phyloP scores from a whole-genome alignment of 1,140 invertebrate genomes.

The Parapsyche elsis region DNA sequence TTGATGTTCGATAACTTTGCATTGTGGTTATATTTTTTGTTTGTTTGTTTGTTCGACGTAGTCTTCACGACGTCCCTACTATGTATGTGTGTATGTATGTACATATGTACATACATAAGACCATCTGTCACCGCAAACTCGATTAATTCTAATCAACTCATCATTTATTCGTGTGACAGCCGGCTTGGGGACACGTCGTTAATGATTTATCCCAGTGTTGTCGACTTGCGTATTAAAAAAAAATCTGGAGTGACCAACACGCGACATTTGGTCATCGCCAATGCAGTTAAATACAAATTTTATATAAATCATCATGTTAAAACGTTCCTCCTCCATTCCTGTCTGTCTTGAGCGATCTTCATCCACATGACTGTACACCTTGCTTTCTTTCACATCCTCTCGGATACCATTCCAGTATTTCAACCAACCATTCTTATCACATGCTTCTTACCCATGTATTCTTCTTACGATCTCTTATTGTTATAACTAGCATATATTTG shows the following conservation, averaged over 20 bases:
- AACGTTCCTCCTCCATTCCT: too few species aligned
- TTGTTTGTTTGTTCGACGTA: background rate
- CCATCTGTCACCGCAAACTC: slow-evolving; percentile 36
- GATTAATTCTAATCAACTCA: slow-evolving; percentile 46
- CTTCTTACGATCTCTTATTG: too few species aligned
- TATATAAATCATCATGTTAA: too few species aligned
- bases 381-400: too few species aligned
- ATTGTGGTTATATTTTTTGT: background rate
- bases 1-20: background rate
- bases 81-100: background rate
- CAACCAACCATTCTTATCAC: too few species aligned
- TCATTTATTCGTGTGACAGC: slow-evolving; percentile 44
- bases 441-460: too few species aligned
- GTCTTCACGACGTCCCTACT: background rate
- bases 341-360: too few species aligned
- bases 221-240: background rate
- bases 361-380: too few species aligned
- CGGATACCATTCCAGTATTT: too few species aligned
- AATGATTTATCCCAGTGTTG: slow-evolving; percentile 30
- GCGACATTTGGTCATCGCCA: too few species aligned
- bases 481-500: too few species aligned
- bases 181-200: slow-evolving; percentile 24
- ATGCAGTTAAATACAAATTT: too few species aligned
- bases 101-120: background rate
- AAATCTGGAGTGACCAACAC: background rate